phyloP scores from a whole-genome alignment of 2,113 vertebrate species.

The Anguilla rostrata region DNA sequence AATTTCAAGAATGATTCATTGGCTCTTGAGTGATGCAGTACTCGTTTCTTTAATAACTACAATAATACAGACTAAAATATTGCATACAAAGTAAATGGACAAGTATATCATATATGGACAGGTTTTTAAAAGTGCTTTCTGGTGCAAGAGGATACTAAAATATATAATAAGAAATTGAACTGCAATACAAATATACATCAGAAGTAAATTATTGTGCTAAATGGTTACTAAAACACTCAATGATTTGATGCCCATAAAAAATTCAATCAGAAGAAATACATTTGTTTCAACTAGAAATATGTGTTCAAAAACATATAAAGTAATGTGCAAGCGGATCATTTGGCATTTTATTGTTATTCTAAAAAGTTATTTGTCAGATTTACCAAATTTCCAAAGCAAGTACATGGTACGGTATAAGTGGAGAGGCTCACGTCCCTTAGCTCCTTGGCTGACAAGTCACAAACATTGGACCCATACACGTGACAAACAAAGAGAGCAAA shows the following conservation, averaged over 20 bases:
- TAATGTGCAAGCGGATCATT: constrained; percentile 31
- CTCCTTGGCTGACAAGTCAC: not conserved
- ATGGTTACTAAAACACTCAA: constrained; percentile 30
- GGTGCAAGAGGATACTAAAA: constrained; percentile 61
- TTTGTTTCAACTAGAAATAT: constrained; percentile 38
- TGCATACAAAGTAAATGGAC: constrained; percentile 60
- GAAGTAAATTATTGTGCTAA: constrained; percentile 42
- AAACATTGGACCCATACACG: not conserved
- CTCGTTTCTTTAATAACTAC: constrained; percentile 66
- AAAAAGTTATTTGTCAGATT: constrained; percentile 5
- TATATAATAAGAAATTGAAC: constrained; percentile 44
- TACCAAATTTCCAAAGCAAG: constrained; percentile 24
- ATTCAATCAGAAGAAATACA: constrained; percentile 43
- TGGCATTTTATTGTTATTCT: constrained; percentile 33
- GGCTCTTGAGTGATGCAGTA: constrained; percentile 19
- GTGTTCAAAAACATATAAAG: constrained; percentile 10
- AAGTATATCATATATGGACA: constrained; percentile 47
- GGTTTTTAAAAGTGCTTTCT: constrained; percentile 59
- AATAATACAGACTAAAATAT: constrained; percentile 61
- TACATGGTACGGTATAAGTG: not conserved
- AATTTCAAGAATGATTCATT: not conserved
- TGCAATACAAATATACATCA: constrained; percentile 51
- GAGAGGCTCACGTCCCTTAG: not conserved
- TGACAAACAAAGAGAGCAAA: constrained; percentile 10
- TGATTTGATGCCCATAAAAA: constrained; percentile 39